A percentile compares a stretch with the other conserved stretches of the same genome.
Conservation (phyloP, 2,888 invertebrate genomes). For the Trachelus stipa region DNA sequence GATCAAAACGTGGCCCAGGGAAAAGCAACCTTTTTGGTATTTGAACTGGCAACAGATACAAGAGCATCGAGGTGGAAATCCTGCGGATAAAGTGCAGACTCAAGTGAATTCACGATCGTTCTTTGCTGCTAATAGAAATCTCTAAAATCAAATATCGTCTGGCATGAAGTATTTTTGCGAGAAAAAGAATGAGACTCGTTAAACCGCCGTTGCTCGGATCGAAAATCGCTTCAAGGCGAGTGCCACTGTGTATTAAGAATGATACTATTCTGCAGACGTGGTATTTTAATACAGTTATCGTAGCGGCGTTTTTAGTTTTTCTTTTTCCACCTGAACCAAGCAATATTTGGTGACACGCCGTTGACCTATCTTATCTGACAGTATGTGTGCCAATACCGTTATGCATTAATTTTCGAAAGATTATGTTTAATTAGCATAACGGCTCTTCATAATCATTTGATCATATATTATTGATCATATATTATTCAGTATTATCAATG, state of each 20-base stretch:
- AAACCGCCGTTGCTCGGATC: neutral
- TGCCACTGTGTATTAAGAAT: neutral
- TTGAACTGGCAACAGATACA: slow-evolving; percentile 78
- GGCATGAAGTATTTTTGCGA: neutral
- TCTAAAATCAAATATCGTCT: neutral
- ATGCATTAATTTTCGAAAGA: neutral
- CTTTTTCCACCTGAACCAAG: neutral
- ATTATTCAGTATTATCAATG: neutral
- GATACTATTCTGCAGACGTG: neutral
- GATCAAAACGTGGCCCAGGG: slow-evolving; percentile 75
- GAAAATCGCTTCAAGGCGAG: neutral
- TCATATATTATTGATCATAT: neutral
- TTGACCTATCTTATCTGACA: neutral
- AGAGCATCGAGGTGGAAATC: slow-evolving; percentile 64
- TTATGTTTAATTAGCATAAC: neutral
- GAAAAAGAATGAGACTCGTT: neutral
- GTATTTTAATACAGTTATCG: neutral
- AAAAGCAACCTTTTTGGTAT: slow-evolving; percentile 80
- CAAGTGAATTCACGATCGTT: neutral
- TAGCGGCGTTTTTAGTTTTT: neutral
- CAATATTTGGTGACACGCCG: neutral
- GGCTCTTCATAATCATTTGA: neutral
- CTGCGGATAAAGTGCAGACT: neutral
- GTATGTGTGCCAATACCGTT: neutral
- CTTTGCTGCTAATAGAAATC: neutral